Evolutionary conservation across 2,888 invertebrate species (phyloP).

Genomic region (Scelioninae gen. 1): DNA sequence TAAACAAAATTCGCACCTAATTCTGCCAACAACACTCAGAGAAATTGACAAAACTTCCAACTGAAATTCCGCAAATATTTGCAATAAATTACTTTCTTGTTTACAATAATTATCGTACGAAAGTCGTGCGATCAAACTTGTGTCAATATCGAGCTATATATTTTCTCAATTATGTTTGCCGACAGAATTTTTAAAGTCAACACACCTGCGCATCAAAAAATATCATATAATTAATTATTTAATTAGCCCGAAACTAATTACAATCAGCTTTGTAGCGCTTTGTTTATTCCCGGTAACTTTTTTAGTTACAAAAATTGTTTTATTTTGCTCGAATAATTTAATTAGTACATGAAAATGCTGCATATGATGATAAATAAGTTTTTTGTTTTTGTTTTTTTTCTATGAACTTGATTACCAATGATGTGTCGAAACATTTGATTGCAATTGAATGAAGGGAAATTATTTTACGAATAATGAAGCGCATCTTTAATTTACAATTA

Average conservation of each 20-base stretch:
- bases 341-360: background rate
- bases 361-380: too few species aligned
- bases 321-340: background rate
- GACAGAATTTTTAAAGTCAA: constrained; percentile 29
- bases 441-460: too few species aligned
- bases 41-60: constrained; percentile 1
- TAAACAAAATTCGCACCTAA: background rate
- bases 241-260: constrained; percentile 28
- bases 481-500: background rate
- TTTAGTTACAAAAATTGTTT: background rate
- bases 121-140: constrained; percentile 25
- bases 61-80: constrained; percentile 29
- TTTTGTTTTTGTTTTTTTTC: too few species aligned
- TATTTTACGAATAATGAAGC: too few species aligned
- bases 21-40: background rate
- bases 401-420: too few species aligned
- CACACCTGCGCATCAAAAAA: constrained; percentile 26
- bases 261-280: constrained; percentile 14
- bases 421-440: too few species aligned
- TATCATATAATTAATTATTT: constrained; percentile 37
- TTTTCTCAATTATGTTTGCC: constrained; percentile 30
- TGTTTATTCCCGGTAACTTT: background rate
- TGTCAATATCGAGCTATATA: constrained; percentile 22
- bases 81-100: constrained; percentile 38
- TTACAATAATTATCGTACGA: constrained; percentile 35